phyloP scores from a whole-genome alignment of 2,113 vertebrate genomes.

The Oryzias celebensis region DNA sequence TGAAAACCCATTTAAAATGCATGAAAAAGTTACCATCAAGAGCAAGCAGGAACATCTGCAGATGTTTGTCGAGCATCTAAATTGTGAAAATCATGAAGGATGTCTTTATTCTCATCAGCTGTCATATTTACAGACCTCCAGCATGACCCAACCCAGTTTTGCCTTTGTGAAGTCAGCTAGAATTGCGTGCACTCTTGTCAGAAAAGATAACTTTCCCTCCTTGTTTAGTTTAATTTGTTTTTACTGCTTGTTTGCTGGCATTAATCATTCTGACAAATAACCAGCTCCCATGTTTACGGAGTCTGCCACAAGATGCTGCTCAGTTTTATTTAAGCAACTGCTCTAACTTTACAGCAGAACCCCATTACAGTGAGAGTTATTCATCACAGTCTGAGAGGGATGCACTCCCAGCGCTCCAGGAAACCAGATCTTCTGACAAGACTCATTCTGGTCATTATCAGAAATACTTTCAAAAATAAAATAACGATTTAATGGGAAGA shows the following conservation, averaged over 20 bases:
- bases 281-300: slow-evolving; percentile 75
- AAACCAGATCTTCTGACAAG: slow-evolving; percentile 37
- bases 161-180: slow-evolving; percentile 72
- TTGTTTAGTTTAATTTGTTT: slow-evolving; percentile 80
- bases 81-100: slow-evolving; percentile 39
- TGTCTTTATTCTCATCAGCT: slow-evolving; percentile 43
- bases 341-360: slow-evolving; percentile 70
- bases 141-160: slow-evolving; percentile 73
- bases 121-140: slow-evolving; percentile 62
- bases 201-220: slow-evolving; percentile 76
- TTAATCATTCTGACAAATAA: slow-evolving; percentile 82
- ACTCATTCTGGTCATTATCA: slow-evolving; percentile 4
- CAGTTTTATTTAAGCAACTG: slow-evolving; percentile 73
- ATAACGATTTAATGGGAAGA: too few relatives aligned
- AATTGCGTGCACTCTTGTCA: slow-evolving; percentile 71
- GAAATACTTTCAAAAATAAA: too few relatives aligned
- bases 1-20: slow-evolving; percentile 54
- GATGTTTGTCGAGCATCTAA: slow-evolving; percentile 27
- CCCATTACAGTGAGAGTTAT: slow-evolving; percentile 76
- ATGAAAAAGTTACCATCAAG: slow-evolving; percentile 26
- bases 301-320: slow-evolving; percentile 70
- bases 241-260: slow-evolving; percentile 71
- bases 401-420: slow-evolving; percentile 46
- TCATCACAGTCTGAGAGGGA: slow-evolving; percentile 70
- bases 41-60: slow-evolving; percentile 18